These are phyloP conservation scores for Colletes collaris DNA, from an alignment of 2,888 invertebrate genomes.

Conservation along the genomic window DNA sequence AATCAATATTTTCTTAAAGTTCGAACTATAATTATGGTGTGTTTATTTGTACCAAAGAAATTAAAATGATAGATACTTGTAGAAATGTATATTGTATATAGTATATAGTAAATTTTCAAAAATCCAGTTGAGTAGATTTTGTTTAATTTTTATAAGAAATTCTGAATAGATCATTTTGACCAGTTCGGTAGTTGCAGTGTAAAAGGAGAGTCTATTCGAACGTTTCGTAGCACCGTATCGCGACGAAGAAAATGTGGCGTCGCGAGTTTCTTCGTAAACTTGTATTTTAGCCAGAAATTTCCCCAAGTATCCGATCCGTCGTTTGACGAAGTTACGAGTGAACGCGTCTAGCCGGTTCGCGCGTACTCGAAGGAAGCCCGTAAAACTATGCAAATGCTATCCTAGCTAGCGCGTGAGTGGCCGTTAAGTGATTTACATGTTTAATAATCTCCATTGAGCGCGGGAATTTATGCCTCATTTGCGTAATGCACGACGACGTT, in stretches of 20 bases:
- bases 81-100: too few relatives aligned
- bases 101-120: too few relatives aligned
- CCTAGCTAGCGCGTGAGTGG: constrained; percentile 38
- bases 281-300: constrained; percentile 9
- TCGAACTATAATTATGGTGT: too few relatives aligned
- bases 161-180: too few relatives aligned
- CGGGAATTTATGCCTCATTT: constrained; percentile 74
- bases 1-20: too few relatives aligned
- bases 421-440: constrained; percentile 72
- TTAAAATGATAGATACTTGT: too few relatives aligned
- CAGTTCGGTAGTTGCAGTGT: too few relatives aligned
- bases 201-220: neutral
- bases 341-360: neutral
- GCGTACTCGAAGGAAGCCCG: neutral
- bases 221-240: neutral
- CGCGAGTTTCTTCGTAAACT: neutral
- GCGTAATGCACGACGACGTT: constrained; percentile 67
- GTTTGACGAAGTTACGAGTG: constrained; percentile 2
- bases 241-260: neutral
- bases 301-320: constrained; percentile 5
- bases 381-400: constrained; percentile 59
- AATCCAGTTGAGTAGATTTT: too few relatives aligned
- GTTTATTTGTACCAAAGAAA: too few relatives aligned
- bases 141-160: too few relatives aligned
- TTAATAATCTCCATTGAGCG: constrained; percentile 75